Evolutionary conservation across 2,113 vertebrate species (phyloP).

Genomic region (Varanus komodoensis): DNA sequence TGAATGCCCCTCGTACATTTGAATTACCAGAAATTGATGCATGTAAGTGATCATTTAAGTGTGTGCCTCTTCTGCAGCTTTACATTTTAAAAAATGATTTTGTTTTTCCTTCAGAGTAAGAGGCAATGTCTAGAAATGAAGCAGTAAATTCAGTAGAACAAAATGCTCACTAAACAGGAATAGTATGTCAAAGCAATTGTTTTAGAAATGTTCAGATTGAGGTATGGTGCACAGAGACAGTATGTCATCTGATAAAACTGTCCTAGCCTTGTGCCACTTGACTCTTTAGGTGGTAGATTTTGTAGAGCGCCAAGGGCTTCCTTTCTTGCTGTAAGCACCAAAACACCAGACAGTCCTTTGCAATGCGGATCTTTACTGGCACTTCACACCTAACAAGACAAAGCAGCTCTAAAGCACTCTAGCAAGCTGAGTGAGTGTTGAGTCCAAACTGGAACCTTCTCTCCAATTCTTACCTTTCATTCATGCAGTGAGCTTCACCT

Average conservation of each 20-base stretch:
- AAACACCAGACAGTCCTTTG: no score
- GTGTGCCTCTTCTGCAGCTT: neutral
- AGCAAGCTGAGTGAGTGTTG: no score
- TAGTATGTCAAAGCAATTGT: neutral
- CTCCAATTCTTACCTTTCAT: no score
- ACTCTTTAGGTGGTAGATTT: neutral
- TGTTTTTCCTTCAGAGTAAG: neutral
- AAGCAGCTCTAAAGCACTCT: no score
- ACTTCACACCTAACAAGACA: no score
- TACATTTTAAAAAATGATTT: neutral
- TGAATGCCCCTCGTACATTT: no score
- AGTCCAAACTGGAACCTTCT: no score
- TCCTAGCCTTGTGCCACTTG: neutral
- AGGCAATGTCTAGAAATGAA: neutral
- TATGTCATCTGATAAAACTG: neutral
- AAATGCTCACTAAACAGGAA: neutral
- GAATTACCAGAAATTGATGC: slow-evolving; percentile 7
- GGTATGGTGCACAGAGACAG: neutral
- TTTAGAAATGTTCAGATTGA: neutral
- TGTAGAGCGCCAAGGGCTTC: no score
- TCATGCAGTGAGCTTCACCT: no score
- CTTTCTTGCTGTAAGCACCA: no score
- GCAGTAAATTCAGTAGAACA: neutral
- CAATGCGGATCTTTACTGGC: no score
- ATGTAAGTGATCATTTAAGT: neutral